These are phyloP conservation scores for Eulemur albifrons DNA, from an alignment of 2,797 vertebrate genomes.

Conservation along the genomic window DNA sequence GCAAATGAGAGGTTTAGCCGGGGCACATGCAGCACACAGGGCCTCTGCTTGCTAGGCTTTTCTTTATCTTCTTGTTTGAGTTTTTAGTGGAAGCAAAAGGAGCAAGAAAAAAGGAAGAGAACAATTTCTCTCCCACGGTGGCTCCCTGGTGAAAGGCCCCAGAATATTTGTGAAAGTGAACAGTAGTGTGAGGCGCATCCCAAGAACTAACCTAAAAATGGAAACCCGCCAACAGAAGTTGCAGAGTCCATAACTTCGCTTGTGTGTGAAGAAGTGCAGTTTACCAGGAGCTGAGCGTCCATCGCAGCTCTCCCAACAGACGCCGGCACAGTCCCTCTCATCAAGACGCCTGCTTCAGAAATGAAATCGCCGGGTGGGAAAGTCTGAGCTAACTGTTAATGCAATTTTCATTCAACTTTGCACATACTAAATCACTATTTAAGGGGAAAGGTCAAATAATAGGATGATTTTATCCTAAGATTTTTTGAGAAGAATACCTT, in stretches of 20 bases:
- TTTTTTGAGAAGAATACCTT: background rate
- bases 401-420: constrained; percentile 27
- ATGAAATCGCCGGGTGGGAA: background rate
- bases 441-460: background rate
- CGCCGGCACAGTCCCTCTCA: background rate
- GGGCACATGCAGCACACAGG: too few species aligned
- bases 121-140: background rate
- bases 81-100: background rate
- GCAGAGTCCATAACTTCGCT: too few species aligned
- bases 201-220: background rate
- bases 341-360: background rate
- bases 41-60: fast-evolving
- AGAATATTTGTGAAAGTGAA: background rate
- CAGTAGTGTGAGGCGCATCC: background rate
- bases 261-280: background rate
- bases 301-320: background rate
- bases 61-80: background rate
- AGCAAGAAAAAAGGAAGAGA: background rate
- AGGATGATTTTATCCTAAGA: background rate
- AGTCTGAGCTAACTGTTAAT: background rate
- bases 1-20: too few species aligned
- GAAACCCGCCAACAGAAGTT: background rate
- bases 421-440: background rate
- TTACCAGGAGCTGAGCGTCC: background rate
- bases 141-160: background rate